Percentiles rank a stretch among this genome's conserved stretches.
phyloP scores from a whole-genome alignment of 2,797 vertebrate genomes.

The Myioborus melanocephalus region DNA sequence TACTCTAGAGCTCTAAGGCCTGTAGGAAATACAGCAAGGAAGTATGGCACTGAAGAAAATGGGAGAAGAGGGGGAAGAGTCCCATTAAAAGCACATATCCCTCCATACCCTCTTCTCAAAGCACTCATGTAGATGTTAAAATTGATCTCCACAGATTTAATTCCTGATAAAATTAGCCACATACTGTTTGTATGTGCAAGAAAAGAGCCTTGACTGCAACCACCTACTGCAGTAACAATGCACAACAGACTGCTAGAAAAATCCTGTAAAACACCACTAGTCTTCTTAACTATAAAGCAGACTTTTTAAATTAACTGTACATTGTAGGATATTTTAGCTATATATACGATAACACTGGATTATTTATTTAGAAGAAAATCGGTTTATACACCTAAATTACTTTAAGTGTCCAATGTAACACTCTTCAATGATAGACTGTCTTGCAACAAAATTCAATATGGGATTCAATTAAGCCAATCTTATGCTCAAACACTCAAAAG shows the following conservation, averaged over 20 bases:
- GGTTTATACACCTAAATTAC: neutral
- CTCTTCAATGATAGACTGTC: neutral
- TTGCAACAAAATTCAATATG: neutral
- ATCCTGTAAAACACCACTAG: neutral
- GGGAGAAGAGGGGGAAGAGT: neutral
- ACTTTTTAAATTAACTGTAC: neutral
- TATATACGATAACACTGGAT: neutral
- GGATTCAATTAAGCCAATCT: neutral
- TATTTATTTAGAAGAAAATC: neutral
- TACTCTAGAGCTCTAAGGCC: neutral
- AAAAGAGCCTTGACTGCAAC: neutral
- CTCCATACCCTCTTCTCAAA: neutral
- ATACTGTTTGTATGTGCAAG: neutral
- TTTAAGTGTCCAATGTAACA: neutral
- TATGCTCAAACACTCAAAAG: neutral
- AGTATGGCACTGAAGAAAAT: neutral
- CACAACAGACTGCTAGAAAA: neutral
- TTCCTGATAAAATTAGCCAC: neutral
- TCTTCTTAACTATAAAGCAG: neutral
- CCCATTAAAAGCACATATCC: neutral
- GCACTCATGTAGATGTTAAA: neutral
- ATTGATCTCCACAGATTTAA: neutral
- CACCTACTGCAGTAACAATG: conserved; percentile 2
- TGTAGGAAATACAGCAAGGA: neutral
- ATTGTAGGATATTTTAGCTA: neutral